These are phyloP conservation scores for Polydrusus cervinus DNA, from an alignment of 2,888 invertebrate genomes.

Conservation along the genomic window DNA sequence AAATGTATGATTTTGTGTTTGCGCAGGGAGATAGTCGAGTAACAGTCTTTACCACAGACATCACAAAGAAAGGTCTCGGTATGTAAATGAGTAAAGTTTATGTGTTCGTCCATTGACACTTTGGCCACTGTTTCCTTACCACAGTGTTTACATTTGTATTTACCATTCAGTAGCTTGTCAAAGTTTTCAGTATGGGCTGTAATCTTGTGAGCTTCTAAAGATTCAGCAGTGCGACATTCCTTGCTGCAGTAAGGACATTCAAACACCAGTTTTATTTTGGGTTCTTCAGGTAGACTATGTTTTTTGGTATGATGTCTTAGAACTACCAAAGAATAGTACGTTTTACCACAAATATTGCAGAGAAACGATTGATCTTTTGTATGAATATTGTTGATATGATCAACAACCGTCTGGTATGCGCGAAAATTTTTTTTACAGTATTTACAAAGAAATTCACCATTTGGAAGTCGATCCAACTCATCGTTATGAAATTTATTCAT, in stretches of 20 bases:
- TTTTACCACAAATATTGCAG: conserved; percentile 68
- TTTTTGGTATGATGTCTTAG: conserved; percentile 55
- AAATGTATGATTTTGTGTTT: conserved; percentile 66
- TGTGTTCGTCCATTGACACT: conserved; percentile 45
- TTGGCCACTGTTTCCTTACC: conserved; percentile 47
- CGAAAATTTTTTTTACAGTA: conserved; percentile 39
- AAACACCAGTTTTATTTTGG: conserved; percentile 35
- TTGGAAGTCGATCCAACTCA: conserved; percentile 27
- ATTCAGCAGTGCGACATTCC: conserved; percentile 35
- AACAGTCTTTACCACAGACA: conserved; percentile 71
- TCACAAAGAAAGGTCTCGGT: conserved; percentile 45
- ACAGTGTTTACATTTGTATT: conserved; percentile 49
- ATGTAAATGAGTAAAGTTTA: conserved; percentile 36
- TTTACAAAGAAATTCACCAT: conserved; percentile 38
- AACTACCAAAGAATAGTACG: conserved; percentile 60
- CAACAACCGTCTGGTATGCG: conserved; percentile 40
- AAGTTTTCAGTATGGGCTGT: conserved; percentile 45
- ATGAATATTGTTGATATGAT: conserved; percentile 53
- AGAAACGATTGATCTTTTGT: conserved; percentile 53
- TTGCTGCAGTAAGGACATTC: conserved; percentile 38
- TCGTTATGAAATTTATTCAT: conserved; percentile 48
- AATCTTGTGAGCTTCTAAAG: conserved; percentile 40
- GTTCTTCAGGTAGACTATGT: conserved; percentile 28
- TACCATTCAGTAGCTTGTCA: conserved; percentile 38
- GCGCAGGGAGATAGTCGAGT: conserved; percentile 72